phyloP scores from a whole-genome alignment of 2,113 vertebrate genomes.

The Bubo blakistoni region DNA sequence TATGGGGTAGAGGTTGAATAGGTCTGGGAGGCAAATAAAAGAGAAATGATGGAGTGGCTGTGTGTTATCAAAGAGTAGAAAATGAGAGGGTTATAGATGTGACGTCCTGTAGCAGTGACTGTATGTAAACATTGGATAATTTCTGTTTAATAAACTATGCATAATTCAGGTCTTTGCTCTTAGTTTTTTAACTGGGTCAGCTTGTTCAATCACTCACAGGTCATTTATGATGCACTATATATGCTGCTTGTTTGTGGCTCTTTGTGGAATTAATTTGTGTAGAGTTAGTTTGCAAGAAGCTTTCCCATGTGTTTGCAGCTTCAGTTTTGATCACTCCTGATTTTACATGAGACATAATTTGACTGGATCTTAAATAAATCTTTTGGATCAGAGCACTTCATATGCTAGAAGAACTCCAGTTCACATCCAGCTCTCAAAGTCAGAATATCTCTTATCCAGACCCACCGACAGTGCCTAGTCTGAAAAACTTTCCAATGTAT shows the following conservation, averaged over 20 bases:
- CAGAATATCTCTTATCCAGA: not conserved
- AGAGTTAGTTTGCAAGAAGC: not conserved
- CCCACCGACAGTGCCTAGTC: not conserved
- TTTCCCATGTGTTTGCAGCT: not conserved
- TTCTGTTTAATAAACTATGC: not conserved
- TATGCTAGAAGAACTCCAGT: not conserved
- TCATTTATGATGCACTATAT: not conserved
- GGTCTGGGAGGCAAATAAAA: not conserved
- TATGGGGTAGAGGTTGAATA: not conserved
- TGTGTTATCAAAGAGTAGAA: not conserved
- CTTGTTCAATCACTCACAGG: not conserved
- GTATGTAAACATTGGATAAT: not conserved
- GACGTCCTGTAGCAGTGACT: not conserved
- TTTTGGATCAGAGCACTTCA: not conserved
- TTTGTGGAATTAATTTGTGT: not conserved
- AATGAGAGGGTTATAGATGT: not conserved
- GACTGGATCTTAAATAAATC: not conserved
- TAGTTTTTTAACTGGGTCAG: not conserved
- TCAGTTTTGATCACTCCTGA: not conserved
- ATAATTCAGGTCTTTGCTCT: not conserved
- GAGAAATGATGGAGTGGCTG: not conserved
- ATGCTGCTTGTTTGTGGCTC: not conserved
- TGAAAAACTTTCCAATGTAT: not conserved
- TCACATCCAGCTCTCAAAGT: not conserved
- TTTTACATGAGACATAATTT: not conserved